Evolutionary conservation across 2,797 vertebrate species (phyloP), one percentile per base, ranked within the genome.

Genomic region (Artibeus jamaicensis): DNA sequence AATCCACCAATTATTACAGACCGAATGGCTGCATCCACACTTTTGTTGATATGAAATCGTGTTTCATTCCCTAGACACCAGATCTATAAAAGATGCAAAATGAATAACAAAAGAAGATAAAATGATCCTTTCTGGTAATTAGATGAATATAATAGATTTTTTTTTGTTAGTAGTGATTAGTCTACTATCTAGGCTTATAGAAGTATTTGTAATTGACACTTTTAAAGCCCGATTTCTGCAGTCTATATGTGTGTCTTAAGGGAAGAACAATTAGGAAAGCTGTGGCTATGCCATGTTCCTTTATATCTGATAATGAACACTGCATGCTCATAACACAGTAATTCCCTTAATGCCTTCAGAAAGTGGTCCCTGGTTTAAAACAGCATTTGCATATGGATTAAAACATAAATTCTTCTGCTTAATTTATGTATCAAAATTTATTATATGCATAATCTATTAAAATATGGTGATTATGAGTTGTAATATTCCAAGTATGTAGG

Each of bases 61-160:
- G 99, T 99, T 98, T 99, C 99, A 91, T 99, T 99, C 91, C 99
- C 99, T 8, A 99, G 98, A 98, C 99, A 99, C 99, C 99, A 99
- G 97, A 99, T 99, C 99, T 99, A 97, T 86, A n/a, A 89, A 32
- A 93, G 67, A 96, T 50, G 92, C 94, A 97, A 97, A 97, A 8
- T 22, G 29, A 88, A 0, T 11, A 96, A 96, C 73, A 83, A 90
- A 84, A 73, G 55, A 93, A 91, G 19, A 65, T 26, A 42, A 53
- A 21, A 67, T 48, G 26, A 59, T 74, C 2, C 0, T 87, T 46
- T 48, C n/a, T 71, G 24, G 11, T 71, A 86, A 89, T 39, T 57
- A 62, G 32, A 48, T 50, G 37, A 81, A 44, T 67, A 57, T 34
- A 88, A 76, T 32, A 26, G 22, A n/a, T n/a, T n/a, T 65, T 24